Percentiles rank a stretch among this genome's conserved stretches.
Evolutionary conservation across 2,797 vertebrate genomes (phyloP).

Genomic region (Malacoraja senta): DNA sequence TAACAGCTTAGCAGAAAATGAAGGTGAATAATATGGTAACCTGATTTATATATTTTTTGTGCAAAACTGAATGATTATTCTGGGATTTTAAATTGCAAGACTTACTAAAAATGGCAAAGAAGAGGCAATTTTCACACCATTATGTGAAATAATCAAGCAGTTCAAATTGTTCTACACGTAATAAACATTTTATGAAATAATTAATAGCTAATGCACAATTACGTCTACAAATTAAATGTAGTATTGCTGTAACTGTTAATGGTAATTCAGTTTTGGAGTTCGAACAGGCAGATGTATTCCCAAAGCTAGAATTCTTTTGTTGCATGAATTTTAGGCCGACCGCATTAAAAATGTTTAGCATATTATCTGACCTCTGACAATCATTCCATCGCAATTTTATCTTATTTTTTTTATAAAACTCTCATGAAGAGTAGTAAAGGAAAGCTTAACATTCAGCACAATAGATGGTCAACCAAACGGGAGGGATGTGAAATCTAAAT

Average conservation of each 20-base stretch:
- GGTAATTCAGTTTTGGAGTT: not conserved
- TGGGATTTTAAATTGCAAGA: no score
- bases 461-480: no score
- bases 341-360: not conserved
- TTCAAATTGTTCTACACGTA: not conserved
- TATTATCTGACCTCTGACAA: not conserved
- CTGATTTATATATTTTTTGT: not conserved
- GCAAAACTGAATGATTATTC: not conserved
- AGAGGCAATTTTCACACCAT: not conserved
- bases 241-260: not conserved
- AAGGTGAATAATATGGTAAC: slow-evolving; percentile 2
- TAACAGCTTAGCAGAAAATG: slow-evolving; percentile 21
- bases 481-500: no score
- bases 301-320: not conserved
- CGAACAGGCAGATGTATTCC: not conserved
- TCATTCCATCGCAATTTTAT: not conserved
- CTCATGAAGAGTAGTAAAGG: no score
- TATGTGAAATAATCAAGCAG: not conserved
- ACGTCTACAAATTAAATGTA: not conserved
- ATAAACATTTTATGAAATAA: not conserved
- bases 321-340: not conserved
- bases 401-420: no score
- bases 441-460: no score
- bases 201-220: not conserved
- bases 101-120: not conserved